phyloP scores from a whole-genome alignment of 2,888 invertebrate species.

The Cataglyphis altisquamis region DNA sequence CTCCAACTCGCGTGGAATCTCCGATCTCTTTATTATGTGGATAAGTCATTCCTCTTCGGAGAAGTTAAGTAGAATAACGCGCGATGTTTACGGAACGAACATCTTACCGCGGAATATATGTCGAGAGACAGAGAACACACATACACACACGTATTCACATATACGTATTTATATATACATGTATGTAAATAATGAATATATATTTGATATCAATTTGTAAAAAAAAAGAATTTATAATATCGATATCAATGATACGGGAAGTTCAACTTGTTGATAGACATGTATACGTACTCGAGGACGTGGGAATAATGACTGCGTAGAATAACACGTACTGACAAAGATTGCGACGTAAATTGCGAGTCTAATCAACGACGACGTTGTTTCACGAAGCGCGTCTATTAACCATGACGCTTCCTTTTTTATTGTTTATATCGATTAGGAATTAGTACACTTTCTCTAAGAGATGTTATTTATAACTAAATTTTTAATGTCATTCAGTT shows the following conservation, averaged over 20 bases:
- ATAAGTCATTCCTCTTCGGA: not conserved
- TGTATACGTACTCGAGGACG: not conserved
- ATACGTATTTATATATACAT: not conserved
- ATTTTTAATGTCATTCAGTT: not conserved
- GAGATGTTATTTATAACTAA: not conserved
- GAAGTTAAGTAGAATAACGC: not conserved
- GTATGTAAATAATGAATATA: not conserved
- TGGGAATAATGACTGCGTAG: conserved; percentile 12
- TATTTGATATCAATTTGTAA: not conserved
- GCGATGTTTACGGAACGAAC: not conserved
- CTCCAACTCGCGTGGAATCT: not conserved
- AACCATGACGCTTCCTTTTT: not conserved
- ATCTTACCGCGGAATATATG: not conserved
- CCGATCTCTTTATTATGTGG: not conserved
- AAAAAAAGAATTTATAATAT: not conserved
- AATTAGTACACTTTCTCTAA: not conserved
- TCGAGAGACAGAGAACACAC: not conserved
- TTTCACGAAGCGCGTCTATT: not conserved
- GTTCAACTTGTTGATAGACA: not conserved
- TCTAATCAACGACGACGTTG: not conserved
- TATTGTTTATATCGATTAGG: not conserved
- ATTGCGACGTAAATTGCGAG: conserved; percentile 20
- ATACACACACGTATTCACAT: not conserved
- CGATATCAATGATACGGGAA: not conserved
- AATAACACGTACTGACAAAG: not conserved